These are phyloP conservation scores for Strix occidentalis DNA, from an alignment of 2,797 vertebrate genomes.

Conservation along the genomic window DNA sequence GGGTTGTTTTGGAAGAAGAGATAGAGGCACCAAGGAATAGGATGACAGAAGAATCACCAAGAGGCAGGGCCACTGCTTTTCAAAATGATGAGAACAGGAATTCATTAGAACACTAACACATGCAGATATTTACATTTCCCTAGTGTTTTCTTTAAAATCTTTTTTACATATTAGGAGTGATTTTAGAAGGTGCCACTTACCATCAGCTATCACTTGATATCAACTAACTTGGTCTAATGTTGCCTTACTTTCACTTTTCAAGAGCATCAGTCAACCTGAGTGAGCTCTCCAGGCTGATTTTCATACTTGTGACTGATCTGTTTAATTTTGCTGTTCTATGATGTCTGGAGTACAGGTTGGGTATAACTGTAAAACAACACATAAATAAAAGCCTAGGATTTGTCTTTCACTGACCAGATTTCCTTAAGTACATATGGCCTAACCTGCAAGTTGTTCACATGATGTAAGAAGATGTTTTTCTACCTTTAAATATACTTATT, in stretches of 20 bases:
- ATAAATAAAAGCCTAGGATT: neutral
- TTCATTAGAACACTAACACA: neutral
- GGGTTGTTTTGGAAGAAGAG: neutral
- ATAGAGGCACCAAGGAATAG: neutral
- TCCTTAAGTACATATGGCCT: neutral
- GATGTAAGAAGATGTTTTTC: neutral
- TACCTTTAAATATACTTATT: neutral
- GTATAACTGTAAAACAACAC: neutral
- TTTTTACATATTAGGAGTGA: neutral
- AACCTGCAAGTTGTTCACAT: neutral
- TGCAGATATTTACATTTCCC: neutral
- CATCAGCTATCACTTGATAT: neutral
- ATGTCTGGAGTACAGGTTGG: neutral
- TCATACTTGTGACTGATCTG: neutral
- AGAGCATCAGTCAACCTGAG: neutral
- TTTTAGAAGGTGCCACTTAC: neutral
- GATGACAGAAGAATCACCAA: neutral
- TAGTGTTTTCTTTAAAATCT: neutral
- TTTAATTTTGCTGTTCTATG: neutral
- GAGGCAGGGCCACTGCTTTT: neutral
- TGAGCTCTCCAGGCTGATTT: neutral
- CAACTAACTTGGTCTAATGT: neutral
- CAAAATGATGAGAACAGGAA: neutral
- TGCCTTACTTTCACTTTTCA: constrained; percentile 2
- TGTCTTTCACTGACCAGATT: neutral